Percentiles rank a stretch among this genome's conserved stretches.
Evolutionary conservation across 2,888 invertebrate genomes (phyloP).

Genomic region (Phortica magna): DNA sequence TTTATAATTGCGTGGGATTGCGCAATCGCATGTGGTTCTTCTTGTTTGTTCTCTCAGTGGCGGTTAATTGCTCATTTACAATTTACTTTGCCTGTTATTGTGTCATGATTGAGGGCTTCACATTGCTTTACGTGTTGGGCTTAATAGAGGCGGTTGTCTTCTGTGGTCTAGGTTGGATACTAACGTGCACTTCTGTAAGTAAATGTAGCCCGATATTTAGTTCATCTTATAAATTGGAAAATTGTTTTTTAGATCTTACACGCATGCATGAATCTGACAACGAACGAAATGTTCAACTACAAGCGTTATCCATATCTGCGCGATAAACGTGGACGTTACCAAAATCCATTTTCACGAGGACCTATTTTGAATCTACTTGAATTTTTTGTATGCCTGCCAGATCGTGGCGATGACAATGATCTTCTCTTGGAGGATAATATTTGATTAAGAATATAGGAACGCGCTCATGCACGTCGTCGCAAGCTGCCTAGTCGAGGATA

Average conservation of each 20-base stretch:
- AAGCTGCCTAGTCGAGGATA: constrained; percentile 70
- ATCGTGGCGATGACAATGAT: constrained; percentile 87
- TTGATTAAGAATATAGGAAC: constrained; percentile 77
- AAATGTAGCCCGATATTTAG: not conserved
- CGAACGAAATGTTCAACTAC: constrained; percentile 96
- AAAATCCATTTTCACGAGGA: constrained; percentile 95
- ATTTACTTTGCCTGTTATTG: constrained; percentile 93
- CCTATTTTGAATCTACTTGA: constrained; percentile 91
- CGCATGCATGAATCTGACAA: constrained; percentile 95
- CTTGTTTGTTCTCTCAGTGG: constrained; percentile 91
- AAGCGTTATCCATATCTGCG: constrained; percentile 93
- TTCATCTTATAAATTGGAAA: not conserved
- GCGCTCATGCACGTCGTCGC: constrained; percentile 67
- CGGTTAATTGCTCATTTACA: constrained; percentile 91
- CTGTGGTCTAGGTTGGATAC: constrained; percentile 91
- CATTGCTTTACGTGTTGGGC: constrained; percentile 90
- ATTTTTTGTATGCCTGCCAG: constrained; percentile 92
- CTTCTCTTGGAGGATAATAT: constrained; percentile 83
- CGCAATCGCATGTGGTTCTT: constrained; percentile 96
- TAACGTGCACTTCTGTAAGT: constrained; percentile 91
- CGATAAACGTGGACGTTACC: constrained; percentile 92
- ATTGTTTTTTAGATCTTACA: constrained; percentile 84
- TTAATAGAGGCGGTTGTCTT: constrained; percentile 90
- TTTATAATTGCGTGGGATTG: constrained; percentile 95
- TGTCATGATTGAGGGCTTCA: constrained; percentile 90